These are phyloP conservation scores for Drosophila bocqueti DNA, from an alignment of 1,140 invertebrate genomes.

Conservation along the genomic window DNA sequence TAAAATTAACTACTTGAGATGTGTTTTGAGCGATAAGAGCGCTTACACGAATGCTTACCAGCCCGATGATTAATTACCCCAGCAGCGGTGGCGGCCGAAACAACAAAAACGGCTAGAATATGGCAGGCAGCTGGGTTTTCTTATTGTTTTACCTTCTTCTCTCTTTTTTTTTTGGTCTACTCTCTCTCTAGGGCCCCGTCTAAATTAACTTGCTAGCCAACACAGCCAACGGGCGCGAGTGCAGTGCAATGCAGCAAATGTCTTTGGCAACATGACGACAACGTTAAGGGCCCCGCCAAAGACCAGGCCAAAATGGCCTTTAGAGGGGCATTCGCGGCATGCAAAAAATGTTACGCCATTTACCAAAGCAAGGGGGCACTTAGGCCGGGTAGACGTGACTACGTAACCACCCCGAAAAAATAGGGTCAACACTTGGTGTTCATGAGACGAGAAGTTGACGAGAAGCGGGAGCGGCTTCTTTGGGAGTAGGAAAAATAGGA, in stretches of 20 bases:
- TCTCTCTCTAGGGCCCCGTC: conserved; percentile 36
- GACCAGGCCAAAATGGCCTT: conserved; percentile 15
- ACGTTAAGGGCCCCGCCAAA: conserved; percentile 59
- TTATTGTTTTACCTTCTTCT: conserved; percentile 20
- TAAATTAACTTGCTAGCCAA: conserved; percentile 77
- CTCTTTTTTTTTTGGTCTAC: not conserved
- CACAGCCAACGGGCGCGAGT: conserved; percentile 44
- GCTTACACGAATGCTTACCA: conserved; percentile 82
- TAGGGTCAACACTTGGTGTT: conserved; percentile 63
- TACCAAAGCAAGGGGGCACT: conserved; percentile 37
- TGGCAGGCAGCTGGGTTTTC: conserved; percentile 75
- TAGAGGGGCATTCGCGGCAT: conserved; percentile 50
- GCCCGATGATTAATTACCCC: conserved; percentile 77
- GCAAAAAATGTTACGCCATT: conserved; percentile 83
- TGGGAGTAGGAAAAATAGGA: not conserved
- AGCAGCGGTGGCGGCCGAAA: conserved; percentile 15
- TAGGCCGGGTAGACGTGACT: not conserved
- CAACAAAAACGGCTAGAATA: conserved; percentile 51
- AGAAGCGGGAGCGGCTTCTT: conserved; percentile 5
- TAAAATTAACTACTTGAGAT: conserved; percentile 81
- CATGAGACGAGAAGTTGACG: conserved; percentile 22
- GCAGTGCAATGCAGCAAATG: conserved; percentile 64
- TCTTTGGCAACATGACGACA: conserved; percentile 77
- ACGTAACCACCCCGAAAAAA: conserved; percentile 68
- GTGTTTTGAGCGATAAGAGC: conserved; percentile 77